Percentiles rank a stretch among this genome's conserved stretches.
These are phyloP conservation scores for Lordiphosa clarofinis DNA, from an alignment of 1,140 invertebrate species.

Conservation along the genomic window DNA sequence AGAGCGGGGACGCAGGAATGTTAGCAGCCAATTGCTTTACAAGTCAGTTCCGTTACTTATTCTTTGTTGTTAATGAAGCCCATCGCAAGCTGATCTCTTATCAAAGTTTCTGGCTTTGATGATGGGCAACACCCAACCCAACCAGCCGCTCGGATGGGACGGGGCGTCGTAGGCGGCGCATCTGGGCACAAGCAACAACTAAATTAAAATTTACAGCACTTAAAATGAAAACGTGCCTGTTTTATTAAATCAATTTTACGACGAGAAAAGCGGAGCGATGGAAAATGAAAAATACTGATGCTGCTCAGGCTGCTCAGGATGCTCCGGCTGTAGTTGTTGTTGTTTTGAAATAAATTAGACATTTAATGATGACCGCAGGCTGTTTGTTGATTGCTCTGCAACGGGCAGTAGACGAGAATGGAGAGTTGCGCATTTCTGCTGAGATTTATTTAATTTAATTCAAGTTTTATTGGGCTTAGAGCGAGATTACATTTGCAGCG, in stretches of 20 bases:
- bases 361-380: constrained; percentile 78
- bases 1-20: constrained; percentile 40
- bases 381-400: constrained; percentile 66
- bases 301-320: constrained; percentile 9
- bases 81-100: constrained; percentile 59
- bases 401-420: constrained; percentile 14
- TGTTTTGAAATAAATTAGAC: constrained; percentile 74
- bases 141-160: constrained; percentile 11
- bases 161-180: constrained; percentile 43
- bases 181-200: constrained; percentile 54
- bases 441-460: constrained; percentile 78
- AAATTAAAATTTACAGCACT: constrained; percentile 78
- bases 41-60: constrained; percentile 57
- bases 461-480: constrained; percentile 63
- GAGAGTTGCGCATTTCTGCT: constrained; percentile 52
- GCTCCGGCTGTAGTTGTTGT: constrained; percentile 39
- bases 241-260: constrained; percentile 77
- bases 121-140: constrained; percentile 28
- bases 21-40: constrained; percentile 63
- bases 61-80: constrained; percentile 54
- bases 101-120: constrained; percentile 68
- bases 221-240: constrained; percentile 73
- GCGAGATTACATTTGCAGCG: not conserved
- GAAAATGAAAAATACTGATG: constrained; percentile 65
- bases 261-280: constrained; percentile 12